These are phyloP conservation scores for Triplophysa siluroides DNA, from an alignment of 2,113 vertebrate species.

Conservation along the genomic window DNA sequence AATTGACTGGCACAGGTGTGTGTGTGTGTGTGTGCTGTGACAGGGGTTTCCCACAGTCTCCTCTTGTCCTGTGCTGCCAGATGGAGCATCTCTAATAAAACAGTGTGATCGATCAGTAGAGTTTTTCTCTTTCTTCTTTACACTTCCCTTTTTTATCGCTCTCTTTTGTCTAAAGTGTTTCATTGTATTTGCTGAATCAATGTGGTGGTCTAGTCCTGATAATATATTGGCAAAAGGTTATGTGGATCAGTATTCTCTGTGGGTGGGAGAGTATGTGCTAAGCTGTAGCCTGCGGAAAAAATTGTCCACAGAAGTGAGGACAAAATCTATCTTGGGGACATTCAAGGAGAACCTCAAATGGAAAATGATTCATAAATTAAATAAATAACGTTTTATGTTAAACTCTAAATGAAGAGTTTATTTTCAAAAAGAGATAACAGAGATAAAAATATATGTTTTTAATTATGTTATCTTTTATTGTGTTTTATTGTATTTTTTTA, in stretches of 20 bases:
- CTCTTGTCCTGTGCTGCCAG: conserved; percentile 30
- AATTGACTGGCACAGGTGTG: conserved; percentile 33
- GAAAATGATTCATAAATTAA: too few relatives aligned
- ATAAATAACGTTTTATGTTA: too few relatives aligned
- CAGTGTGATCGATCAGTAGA: conserved; percentile 1
- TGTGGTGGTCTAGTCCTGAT: neutral
- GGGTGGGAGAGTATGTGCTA: too few relatives aligned
- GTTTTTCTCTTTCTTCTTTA: neutral
- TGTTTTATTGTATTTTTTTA: too few relatives aligned
- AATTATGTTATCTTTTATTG: too few relatives aligned
- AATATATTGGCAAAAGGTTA: neutral
- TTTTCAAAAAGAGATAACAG: too few relatives aligned
- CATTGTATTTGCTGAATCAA: conserved; percentile 11
- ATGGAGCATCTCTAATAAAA: conserved; percentile 27
- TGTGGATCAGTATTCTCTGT: too few relatives aligned
- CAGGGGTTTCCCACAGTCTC: conserved; percentile 38
- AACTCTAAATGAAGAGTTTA: too few relatives aligned
- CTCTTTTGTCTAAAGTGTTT: conserved; percentile 17
- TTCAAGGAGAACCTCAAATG: too few relatives aligned
- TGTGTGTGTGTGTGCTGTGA: conserved; percentile 41
- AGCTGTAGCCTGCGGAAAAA: neutral
- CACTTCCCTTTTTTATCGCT: conserved; percentile 11
- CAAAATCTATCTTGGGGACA: too few relatives aligned
- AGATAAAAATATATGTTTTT: too few relatives aligned
- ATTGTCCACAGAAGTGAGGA: too few relatives aligned